Base-by-base conservation (phyloP, 2,888 invertebrate species). In the Lasioglossum oenotherae region DNA sequence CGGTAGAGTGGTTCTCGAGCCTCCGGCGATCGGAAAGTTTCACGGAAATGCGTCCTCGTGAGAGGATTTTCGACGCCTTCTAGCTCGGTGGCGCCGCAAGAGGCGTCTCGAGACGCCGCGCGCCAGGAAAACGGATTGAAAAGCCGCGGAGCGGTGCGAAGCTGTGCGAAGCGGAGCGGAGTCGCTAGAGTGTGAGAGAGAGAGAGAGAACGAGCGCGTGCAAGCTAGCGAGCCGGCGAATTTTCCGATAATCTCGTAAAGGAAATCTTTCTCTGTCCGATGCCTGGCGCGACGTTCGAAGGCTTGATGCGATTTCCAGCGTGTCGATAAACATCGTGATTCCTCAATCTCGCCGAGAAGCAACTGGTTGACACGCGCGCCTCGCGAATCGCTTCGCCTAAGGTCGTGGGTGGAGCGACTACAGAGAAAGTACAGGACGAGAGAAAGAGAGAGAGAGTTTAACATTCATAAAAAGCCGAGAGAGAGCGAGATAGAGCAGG, bases 1-100 rank as follows among this genome's bases (percentile, higher is more conserved):
- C 38, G 80, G 78, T 64, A 74, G 84, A 85, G 80, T 84, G 85
- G 82, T 82, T 64, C 85, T 82, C 74, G 83, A 83, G 85, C 91
- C 89, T 78, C 74, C 79, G 90, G 91, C 91, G 90, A 89, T 91
- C 85, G 87, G 74, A 81, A 91, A 91, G 90, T 91, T 89, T 88
- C 72, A 73, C 88, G 84, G 88, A 89, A 91, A 88, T 81, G 85
- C 88, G 84, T 81, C 82, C 87, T 84, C 82, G 64, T 80, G 87
- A 87, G 80, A 78, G 88, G 84, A 89, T 86, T 85, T 86, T 88
- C 84, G 74, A 87, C 83, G 85, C 81, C 80, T 81, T 78, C 75
- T 73, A 87, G 77, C 74, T 67, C 31, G 60, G 35, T 69, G 69
- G 41, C 57, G 41, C 73, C 75, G 76, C 81, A 49, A 75, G 73